Percentiles rank a stretch among this genome's conserved stretches.
These are phyloP conservation scores for Altica lythri DNA, from an alignment of 2,888 invertebrate genomes.

Conservation along the genomic window DNA sequence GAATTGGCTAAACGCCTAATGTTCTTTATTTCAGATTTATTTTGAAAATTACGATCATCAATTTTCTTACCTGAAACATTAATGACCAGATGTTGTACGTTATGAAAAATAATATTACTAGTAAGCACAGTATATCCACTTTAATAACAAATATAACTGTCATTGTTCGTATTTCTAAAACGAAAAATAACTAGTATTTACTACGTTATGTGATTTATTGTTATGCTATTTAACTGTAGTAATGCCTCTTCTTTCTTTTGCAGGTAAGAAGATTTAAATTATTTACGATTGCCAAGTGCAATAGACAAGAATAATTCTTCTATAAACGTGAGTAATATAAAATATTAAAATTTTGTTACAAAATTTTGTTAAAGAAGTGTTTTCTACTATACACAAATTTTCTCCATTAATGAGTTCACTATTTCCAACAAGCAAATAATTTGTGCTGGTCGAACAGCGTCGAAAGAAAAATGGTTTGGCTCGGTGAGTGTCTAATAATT, in stretches of 20 bases:
- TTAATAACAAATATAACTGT: conserved; percentile 29
- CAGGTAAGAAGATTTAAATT: conserved; percentile 47
- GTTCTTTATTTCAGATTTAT: conserved; percentile 28
- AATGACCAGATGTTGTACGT: conserved; percentile 21
- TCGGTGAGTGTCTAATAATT: conserved; percentile 54
- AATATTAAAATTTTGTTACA: conserved; percentile 42
- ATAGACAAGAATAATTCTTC: neutral
- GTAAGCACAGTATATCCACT: conserved; percentile 10
- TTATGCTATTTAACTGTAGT: too few relatives aligned
- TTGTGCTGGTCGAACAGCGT: conserved; percentile 26
- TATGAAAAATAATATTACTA: conserved; percentile 34
- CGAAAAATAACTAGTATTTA: conserved; percentile 34
- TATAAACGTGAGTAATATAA: conserved; percentile 45
- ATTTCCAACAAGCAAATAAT: neutral
- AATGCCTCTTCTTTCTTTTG: conserved; percentile 42
- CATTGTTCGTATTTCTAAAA: conserved; percentile 29
- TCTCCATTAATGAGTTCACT: neutral
- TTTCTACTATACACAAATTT: neutral
- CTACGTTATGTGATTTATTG: conserved; percentile 33
- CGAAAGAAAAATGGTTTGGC: conserved; percentile 49
- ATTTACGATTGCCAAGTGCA: conserved; percentile 25
- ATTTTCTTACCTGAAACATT: conserved; percentile 26
- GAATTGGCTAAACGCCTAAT: conserved; percentile 5
- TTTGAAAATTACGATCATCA: neutral
- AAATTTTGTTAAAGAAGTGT: conserved; percentile 11